Evolutionary conservation across 2,888 invertebrate genomes (phyloP), one percentile per base, ranked within the genome.

Genomic region (Platynereis dumerilii): DNA sequence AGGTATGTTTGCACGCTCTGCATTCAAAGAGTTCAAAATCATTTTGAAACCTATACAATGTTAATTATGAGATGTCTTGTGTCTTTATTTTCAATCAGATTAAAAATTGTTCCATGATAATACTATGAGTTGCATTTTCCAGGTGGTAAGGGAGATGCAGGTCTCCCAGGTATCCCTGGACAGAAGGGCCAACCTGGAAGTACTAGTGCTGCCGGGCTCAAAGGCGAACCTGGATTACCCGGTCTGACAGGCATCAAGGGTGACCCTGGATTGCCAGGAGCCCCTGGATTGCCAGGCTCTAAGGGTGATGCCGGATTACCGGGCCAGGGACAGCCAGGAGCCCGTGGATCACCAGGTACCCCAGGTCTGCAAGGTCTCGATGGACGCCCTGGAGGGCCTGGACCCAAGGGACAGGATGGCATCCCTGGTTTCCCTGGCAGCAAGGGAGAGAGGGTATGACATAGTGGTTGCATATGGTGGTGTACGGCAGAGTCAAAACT

Each of bases 151-250:
- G 82, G 82, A 65, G 68, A 65, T 17, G 12, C 56, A 42, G 74
- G 74, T 28, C 42, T 48, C 28, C 65, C 60, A 56, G 75, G 75
- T 24, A 29, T 65, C 2, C 69, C 67, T 15, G 75, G 74, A 24
- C 60, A 58, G 52, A 68, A 60, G 45, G 71, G 71, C 39, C 61
- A 61, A 20, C 67, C 67, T 12, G 73, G 73, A 44, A 39, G n/a
- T 29, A 79, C 79, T 70, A 94, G 64, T 74, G 10, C 81, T 78
- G 52, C 39, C 42, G 62, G 55, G 15, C 22, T 15, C 28, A 65
- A 62, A 3, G 79, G 79, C 24, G 55, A 28, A 26, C 24, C 66
- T 7, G 61, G 73, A 34, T 53, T 59, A 7, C 71, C 74, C 12
- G 76, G 76, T 5, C 57, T 58, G 22, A 42, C 34, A n/a, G 62